These are phyloP conservation scores for Eledone cirrhosa DNA, from an alignment of 2,888 invertebrate species.

Conservation along the genomic window DNA sequence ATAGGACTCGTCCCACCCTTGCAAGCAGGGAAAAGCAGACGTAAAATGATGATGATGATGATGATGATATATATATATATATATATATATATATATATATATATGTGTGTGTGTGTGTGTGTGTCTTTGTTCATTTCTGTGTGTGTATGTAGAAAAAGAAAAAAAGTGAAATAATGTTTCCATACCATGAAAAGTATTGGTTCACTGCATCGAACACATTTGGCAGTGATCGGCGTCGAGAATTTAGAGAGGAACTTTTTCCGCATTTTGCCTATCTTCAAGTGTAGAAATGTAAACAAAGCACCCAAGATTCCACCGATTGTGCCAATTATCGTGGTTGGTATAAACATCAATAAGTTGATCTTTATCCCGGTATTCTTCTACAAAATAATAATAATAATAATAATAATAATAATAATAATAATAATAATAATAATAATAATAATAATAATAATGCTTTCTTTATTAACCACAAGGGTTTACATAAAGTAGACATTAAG, in stretches of 20 bases:
- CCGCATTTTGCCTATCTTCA: constrained; percentile 65
- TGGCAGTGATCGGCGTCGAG: constrained; percentile 48
- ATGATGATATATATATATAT: too few species aligned
- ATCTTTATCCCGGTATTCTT: constrained; percentile 64
- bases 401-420: background rate
- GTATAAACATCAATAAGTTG: constrained; percentile 66
- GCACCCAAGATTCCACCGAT: constrained; percentile 67
- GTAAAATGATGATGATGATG: too few species aligned
- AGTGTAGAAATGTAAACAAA: constrained; percentile 66
- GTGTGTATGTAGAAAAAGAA: too few species aligned
- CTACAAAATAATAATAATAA: constrained; percentile 37
- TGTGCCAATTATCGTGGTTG: constrained; percentile 65
- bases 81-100: too few species aligned
- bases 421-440: background rate
- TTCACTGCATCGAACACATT: constrained; percentile 60
- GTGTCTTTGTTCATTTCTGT: too few species aligned
- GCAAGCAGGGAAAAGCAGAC: too few species aligned
- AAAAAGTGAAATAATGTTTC: too few species aligned
- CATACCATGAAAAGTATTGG: constrained; percentile 62
- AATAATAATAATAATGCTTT: too few species aligned
- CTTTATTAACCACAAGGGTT: too few species aligned
- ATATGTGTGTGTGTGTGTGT: too few species aligned
- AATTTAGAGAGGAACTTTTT: constrained; percentile 61
- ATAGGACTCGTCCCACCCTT: too few species aligned
- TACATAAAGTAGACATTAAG: too few species aligned